These are phyloP conservation scores for Thymallus thymallus DNA, from an alignment of 2,113 vertebrate species.

Conservation along the genomic window DNA sequence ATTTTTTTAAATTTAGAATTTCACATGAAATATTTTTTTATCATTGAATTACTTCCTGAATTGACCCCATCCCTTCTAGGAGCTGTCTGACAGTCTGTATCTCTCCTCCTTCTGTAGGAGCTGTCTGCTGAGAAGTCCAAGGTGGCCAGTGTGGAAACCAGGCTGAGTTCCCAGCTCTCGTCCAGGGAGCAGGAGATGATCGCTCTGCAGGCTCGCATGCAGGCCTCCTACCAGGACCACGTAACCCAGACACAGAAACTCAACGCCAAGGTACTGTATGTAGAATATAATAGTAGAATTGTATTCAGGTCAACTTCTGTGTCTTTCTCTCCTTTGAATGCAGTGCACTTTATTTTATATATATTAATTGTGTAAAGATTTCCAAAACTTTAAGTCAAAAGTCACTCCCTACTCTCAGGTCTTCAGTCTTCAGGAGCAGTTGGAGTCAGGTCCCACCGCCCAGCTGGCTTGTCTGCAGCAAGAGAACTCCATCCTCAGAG, in stretches of 20 bases:
- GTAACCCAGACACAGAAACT: constrained; percentile 84
- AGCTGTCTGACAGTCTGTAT: too few species aligned
- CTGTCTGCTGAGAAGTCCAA: constrained; percentile 84
- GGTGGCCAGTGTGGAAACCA: constrained; percentile 73
- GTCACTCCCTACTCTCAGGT: constrained; percentile 67
- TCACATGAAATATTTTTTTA: background rate
- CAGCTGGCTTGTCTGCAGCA: constrained; percentile 90
- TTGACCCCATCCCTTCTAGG: background rate
- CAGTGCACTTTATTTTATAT: background rate
- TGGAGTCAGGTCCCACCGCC: constrained; percentile 89
- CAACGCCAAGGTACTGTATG: constrained; percentile 82
- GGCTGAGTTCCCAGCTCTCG: constrained; percentile 86
- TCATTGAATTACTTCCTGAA: too few species aligned
- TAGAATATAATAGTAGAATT: too few species aligned
- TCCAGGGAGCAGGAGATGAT: constrained; percentile 81
- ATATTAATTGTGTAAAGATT: background rate
- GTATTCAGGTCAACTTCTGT: too few species aligned
- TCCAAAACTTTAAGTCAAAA: too few species aligned
- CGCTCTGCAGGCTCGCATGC: constrained; percentile 87
- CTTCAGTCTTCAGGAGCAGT: constrained; percentile 86
- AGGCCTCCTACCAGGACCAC: constrained; percentile 90
- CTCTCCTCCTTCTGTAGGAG: constrained; percentile 70
- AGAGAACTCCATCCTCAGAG: constrained; percentile 93
- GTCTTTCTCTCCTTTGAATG: background rate
- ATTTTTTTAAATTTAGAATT: background rate